Percentiles rank a stretch among this genome's conserved stretches.
Evolutionary conservation across 1,140 invertebrate species (phyloP).

Genomic region (Musca domestica): DNA sequence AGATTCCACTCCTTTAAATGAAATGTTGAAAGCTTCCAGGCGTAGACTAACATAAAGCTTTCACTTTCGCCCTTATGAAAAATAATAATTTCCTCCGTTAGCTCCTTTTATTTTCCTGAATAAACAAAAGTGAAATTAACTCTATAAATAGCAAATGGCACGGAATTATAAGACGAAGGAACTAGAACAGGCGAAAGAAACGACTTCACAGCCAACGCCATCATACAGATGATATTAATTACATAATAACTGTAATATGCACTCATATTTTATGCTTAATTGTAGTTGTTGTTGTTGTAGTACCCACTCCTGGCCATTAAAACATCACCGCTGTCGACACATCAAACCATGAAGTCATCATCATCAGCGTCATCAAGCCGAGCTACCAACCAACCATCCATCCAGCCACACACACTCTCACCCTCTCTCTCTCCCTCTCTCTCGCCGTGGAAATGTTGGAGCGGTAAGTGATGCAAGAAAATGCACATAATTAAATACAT

Average conservation of each 20-base stretch:
- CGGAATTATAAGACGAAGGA: neutral
- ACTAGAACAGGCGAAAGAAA: neutral
- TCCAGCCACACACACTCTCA: neutral
- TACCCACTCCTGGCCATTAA: neutral
- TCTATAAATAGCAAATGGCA: neutral
- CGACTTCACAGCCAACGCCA: neutral
- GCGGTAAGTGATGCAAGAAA: neutral
- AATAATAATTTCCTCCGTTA: neutral
- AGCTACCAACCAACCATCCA: no score
- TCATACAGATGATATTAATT: constrained; percentile 21
- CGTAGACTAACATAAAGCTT: no score
- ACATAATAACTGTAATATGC: constrained; percentile 7
- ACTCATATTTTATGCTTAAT: constrained; percentile 15
- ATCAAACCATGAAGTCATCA: neutral
- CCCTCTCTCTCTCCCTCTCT: no score
- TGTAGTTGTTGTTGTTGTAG: no score
- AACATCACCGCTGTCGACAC: neutral
- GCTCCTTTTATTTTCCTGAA: neutral
- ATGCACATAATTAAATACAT: constrained; percentile 19
- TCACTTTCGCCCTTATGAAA: neutral
- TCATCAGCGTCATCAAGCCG: no score
- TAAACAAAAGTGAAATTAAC: constrained; percentile 18
- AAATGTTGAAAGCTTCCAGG: no score
- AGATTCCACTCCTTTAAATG: no score
- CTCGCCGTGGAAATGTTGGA: neutral